A percentile compares a stretch with the other conserved stretches of the same genome.
Evolutionary conservation across 2,888 invertebrate genomes (phyloP).

Genomic region (Caenorhabditis drosophilae): DNA sequence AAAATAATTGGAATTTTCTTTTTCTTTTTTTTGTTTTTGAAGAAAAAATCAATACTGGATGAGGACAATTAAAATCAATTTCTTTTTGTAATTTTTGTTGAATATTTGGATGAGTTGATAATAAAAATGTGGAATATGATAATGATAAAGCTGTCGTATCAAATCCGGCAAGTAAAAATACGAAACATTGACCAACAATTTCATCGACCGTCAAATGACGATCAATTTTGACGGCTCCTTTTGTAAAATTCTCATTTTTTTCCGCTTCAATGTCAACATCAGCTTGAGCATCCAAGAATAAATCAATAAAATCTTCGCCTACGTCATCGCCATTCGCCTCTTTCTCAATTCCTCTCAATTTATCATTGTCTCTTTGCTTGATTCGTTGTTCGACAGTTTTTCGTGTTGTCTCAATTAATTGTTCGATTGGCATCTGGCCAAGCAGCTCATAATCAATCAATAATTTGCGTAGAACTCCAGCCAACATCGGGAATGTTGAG

Average conservation of each 20-base stretch:
- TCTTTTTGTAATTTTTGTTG: slow-evolving; percentile 37
- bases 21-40: too few relatives aligned
- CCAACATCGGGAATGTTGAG: slow-evolving; percentile 8
- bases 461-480: neutral
- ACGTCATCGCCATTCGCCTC: too few relatives aligned
- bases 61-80: slow-evolving; percentile 24
- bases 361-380: slow-evolving; percentile 25
- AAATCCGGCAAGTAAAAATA: slow-evolving; percentile 73
- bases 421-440: slow-evolving; percentile 4
- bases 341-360: slow-evolving; percentile 21
- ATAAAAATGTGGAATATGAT: slow-evolving; percentile 71
- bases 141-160: slow-evolving; percentile 73
- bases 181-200: slow-evolving; percentile 69
- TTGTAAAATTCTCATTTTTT: slow-evolving; percentile 12
- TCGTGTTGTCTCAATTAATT: slow-evolving; percentile 8
- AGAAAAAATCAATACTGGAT: too few relatives aligned
- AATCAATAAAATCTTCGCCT: slow-evolving; percentile 52
- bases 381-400: slow-evolving; percentile 30
- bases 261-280: slow-evolving; percentile 34
- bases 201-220: slow-evolving; percentile 49
- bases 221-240: slow-evolving; percentile 10
- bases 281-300: slow-evolving; percentile 50
- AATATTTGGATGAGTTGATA: slow-evolving; percentile 70
- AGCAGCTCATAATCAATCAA: neutral
- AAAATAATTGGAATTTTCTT: slow-evolving; percentile 2